phyloP scores from a whole-genome alignment of 2,888 invertebrate species.

The Pharmacophagus antenor region DNA sequence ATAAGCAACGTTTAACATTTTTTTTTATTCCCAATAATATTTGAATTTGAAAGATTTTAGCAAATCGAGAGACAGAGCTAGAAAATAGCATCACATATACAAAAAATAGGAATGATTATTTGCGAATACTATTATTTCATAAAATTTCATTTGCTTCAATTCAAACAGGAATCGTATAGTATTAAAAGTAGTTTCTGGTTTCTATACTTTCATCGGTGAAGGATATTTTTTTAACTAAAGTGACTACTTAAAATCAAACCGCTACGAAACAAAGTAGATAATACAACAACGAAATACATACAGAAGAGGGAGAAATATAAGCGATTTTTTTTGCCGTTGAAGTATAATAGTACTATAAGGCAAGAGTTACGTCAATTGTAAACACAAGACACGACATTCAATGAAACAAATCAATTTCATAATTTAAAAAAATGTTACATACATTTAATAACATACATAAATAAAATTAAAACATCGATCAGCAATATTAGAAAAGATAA shows the following conservation, averaged over 20 bases:
- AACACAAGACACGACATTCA: not conserved
- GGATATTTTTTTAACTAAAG: constrained; percentile 13
- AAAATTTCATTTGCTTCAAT: not conserved
- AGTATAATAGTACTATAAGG: not conserved
- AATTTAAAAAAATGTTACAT: too few relatives aligned
- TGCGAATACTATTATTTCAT: not conserved
- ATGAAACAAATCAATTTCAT: not conserved
- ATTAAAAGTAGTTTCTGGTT: not conserved
- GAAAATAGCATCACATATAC: not conserved
- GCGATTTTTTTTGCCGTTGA: constrained; percentile 5
- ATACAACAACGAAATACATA: constrained; percentile 6
- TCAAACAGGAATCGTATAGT: constrained; percentile 8
- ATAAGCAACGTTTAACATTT: not conserved
- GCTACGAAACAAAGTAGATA: constrained; percentile 28
- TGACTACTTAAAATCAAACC: constrained; percentile 17
- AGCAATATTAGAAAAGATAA: too few relatives aligned
- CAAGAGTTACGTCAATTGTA: not conserved
- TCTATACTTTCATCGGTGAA: constrained; percentile 24
- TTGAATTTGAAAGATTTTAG: too few relatives aligned
- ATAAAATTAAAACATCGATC: too few relatives aligned
- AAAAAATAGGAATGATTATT: too few relatives aligned
- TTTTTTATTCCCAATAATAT: not conserved
- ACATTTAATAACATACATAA: too few relatives aligned
- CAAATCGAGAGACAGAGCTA: not conserved
- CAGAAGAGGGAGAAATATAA: not conserved